These are phyloP conservation scores for Habropoda laboriosa DNA, from an alignment of 1,140 invertebrate genomes.

Conservation along the genomic window DNA sequence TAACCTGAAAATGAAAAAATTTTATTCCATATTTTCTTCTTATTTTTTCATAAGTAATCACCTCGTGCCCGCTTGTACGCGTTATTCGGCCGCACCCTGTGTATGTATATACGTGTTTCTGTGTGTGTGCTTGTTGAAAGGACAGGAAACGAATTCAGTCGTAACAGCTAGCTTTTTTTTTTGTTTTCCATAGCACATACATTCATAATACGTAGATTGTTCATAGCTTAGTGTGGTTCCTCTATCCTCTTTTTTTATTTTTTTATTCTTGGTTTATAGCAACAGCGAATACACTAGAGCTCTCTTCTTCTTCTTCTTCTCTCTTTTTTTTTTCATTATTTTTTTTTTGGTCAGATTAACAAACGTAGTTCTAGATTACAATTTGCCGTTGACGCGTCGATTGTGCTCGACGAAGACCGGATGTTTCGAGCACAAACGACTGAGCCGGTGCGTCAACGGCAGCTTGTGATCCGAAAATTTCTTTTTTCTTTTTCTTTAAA, in stretches of 20 bases:
- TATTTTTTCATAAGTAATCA: no score
- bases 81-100: no score
- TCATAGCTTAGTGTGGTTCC: conserved; percentile 80
- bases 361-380: conserved; percentile 71
- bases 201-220: conserved; percentile 82
- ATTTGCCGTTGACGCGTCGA: conserved; percentile 74
- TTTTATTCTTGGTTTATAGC: conserved; percentile 68
- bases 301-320: no score
- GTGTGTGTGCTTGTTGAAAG: neutral
- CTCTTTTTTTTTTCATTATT: no score
- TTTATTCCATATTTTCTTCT: no score
- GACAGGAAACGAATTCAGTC: conserved; percentile 46
- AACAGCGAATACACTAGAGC: conserved; percentile 80
- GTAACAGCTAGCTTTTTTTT: conserved; percentile 29
- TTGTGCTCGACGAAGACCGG: conserved; percentile 72
- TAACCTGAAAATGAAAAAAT: no score
- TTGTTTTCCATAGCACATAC: conserved; percentile 75
- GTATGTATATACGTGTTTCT: neutral
- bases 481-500: neutral
- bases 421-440: conserved; percentile 71
- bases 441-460: conserved; percentile 76
- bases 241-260: conserved; percentile 48
- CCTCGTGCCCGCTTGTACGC: no score
- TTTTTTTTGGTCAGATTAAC: conserved; percentile 75
- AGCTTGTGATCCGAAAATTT: conserved; percentile 71